Evolutionary conservation across 2,797 vertebrate genomes (phyloP), one percentile per base, ranked within the genome.

Genomic region (Neomorphus geoffroyi): DNA sequence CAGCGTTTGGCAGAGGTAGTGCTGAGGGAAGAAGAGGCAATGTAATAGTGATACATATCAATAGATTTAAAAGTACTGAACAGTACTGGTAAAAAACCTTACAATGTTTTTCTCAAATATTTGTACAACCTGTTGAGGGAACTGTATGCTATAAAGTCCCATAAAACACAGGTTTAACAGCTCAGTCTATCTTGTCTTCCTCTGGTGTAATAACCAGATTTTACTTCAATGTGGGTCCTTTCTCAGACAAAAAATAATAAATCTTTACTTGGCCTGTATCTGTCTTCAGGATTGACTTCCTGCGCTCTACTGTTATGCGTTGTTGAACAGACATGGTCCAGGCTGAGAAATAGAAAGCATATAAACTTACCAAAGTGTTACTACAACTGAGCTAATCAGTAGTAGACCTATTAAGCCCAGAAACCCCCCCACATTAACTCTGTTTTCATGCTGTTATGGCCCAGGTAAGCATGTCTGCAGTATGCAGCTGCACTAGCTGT

Each of bases 231-330:
- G 22, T 50, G 23, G 1, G 9, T 79, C 8, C 45, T 75, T 58
- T 79, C 33, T 62, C 17, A 85, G 33, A 15, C 10, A 41, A 56
- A 81, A 57, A 81, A 45, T 10, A 9, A 37, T 3, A 39, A 81
- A 30, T 41, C 5, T 58, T 79, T 54, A 14, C 7, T 62, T 62
- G 51, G 30, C 13, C 9, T 87, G 0, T 14, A 30, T 51, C 17
- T 61, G 16, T n/a, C 51, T 91, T 60, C 30, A 51, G 30, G 16
- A 21, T 8, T 13, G 15, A 41, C 22, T 79, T 87, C 39, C 33
- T 22, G 10, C 4, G 4, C 32, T 9, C 39, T 53, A 26, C 14
- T 22, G 30, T 35, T 4, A n/a, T 0, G 0, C 1, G 1, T 6
- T 28, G 56, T 57, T 62, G 61, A 81, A 10, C 24, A 45, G 39